Evolutionary conservation across 1,140 invertebrate species (phyloP), one percentile per base, ranked within the genome.

Genomic region (Pseudomyrmex flavicornis): DNA sequence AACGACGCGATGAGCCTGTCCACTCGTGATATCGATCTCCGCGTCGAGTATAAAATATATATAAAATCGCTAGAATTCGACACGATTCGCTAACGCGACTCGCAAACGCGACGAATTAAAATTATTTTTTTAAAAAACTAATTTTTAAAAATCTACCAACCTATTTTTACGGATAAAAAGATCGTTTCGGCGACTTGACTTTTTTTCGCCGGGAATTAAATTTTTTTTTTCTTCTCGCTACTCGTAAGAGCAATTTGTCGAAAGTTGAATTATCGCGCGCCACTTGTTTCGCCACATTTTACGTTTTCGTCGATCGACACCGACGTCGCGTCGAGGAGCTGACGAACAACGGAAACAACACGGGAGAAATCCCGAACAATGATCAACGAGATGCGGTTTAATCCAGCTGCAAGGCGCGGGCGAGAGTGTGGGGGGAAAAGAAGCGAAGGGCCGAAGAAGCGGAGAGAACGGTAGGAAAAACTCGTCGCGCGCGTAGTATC

Each of bases 1-100:
- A 80, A 80, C 76, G 76, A 79, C 44, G 65, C 65, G 76, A 80
- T 70, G 68, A 80, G n/a, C n/a, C 66, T 61, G 66, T 80, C 76
- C 76, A 80, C 76, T 80, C 59, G 35, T 59, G 68, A 79, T 59
- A 70, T 79, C 66, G 76, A 80, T 70, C 35, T 13, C 10, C 22
- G 20, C 44, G 66, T 80, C 59, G 59, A 59, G 20, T 26, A 56
- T 26, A 80, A 80, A 80, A 72, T 26, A 3, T 3, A 72, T 69
- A 69, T 12, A 58, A 48, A 79, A 48, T 79, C 54, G 20, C 2
- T 20, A 26, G 4, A 44, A 48, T 68, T 46, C 13, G 26, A 12
- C 8, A 54, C 58, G 10, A 50, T 59, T 59, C 15, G 26, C n/a
- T 17, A 8, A 4, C 12, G 8, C 13, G 69, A 52, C 1, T 10